phyloP scores from a whole-genome alignment of 1,140 invertebrate species.

The Euwallacea fornicatus region DNA sequence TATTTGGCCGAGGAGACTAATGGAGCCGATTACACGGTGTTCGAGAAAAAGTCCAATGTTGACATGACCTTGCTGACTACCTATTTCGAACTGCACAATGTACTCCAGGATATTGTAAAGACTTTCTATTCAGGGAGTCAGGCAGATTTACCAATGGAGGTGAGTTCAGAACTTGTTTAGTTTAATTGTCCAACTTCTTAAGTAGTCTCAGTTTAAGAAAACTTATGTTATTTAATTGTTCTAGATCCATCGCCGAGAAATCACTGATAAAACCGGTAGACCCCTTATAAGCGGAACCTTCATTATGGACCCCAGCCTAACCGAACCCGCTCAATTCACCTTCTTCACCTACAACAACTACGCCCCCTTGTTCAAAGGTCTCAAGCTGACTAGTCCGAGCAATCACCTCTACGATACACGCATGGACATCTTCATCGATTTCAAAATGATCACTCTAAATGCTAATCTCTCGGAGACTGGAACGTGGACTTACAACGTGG shows the following conservation, averaged over 20 bases:
- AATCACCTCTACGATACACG: slow-evolving; percentile 52
- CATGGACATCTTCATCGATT: slow-evolving; percentile 55
- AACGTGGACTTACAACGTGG: slow-evolving; percentile 62
- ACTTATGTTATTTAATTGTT: slow-evolving; percentile 21
- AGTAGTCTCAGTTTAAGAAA: slow-evolving; percentile 4
- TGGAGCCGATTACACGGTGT: slow-evolving; percentile 56
- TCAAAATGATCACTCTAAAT: slow-evolving; percentile 58
- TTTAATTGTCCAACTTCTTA: not conserved
- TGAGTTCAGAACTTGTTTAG: slow-evolving; percentile 3
- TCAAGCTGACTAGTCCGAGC: slow-evolving; percentile 56
- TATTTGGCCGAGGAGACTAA: slow-evolving; percentile 55
- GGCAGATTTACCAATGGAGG: slow-evolving; percentile 58
- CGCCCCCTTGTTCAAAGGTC: slow-evolving; percentile 55
- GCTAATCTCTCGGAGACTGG: slow-evolving; percentile 60
- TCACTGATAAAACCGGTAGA: slow-evolving; percentile 53
- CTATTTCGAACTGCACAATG: slow-evolving; percentile 59
- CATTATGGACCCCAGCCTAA: slow-evolving; percentile 55
- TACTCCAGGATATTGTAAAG: slow-evolving; percentile 56
- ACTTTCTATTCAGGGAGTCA: slow-evolving; percentile 57
- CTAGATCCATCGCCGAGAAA: slow-evolving; percentile 55
- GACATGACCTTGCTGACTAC: slow-evolving; percentile 56
- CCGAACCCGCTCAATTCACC: slow-evolving; percentile 55
- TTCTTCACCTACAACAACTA: slow-evolving; percentile 57
- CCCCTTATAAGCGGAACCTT: slow-evolving; percentile 56
- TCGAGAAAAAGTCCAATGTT: slow-evolving; percentile 58